These are phyloP conservation scores for Odontocerum albicorne DNA, from an alignment of 2,888 invertebrate genomes.

Conservation along the genomic window DNA sequence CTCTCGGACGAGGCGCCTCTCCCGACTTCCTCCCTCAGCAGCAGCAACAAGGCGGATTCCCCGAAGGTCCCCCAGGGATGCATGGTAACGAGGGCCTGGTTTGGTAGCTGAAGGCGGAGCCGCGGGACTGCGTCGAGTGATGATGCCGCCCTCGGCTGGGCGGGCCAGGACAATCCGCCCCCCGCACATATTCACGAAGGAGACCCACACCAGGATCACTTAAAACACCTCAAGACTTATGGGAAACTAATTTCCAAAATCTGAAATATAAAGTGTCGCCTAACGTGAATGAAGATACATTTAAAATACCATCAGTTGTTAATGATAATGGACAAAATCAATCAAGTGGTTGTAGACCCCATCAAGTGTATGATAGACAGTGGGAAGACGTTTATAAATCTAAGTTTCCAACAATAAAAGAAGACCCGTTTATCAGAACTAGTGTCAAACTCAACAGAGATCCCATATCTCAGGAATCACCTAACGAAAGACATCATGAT, in stretches of 20 bases:
- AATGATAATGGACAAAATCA: constrained; percentile 2
- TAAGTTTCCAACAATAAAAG: not conserved
- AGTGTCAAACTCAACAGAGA: not conserved
- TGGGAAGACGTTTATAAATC: not conserved
- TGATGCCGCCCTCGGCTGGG: constrained; percentile 40
- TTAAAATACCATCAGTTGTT: not conserved
- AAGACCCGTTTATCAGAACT: not conserved
- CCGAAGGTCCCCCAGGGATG: constrained; percentile 50
- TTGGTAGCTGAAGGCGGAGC: constrained; percentile 62
- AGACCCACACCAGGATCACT: constrained; percentile 13
- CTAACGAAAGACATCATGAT: no score
- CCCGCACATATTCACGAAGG: constrained; percentile 9
- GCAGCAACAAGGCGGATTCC: constrained; percentile 41
- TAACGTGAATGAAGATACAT: not conserved
- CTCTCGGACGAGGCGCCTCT: constrained; percentile 52
- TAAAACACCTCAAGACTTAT: not conserved
- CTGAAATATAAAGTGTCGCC: not conserved
- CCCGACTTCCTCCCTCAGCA: constrained; percentile 65
- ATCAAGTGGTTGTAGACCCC: not conserved
- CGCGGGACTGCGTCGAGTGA: constrained; percentile 61
- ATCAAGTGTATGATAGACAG: not conserved
- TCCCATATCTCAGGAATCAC: not conserved
- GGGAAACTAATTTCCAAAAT: not conserved
- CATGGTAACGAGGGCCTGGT: constrained; percentile 58
- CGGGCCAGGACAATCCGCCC: constrained; percentile 8